Evolutionary conservation across 2,888 invertebrate species (phyloP), one percentile per base, ranked within the genome.

Genomic region (Stenichneumon culpator): DNA sequence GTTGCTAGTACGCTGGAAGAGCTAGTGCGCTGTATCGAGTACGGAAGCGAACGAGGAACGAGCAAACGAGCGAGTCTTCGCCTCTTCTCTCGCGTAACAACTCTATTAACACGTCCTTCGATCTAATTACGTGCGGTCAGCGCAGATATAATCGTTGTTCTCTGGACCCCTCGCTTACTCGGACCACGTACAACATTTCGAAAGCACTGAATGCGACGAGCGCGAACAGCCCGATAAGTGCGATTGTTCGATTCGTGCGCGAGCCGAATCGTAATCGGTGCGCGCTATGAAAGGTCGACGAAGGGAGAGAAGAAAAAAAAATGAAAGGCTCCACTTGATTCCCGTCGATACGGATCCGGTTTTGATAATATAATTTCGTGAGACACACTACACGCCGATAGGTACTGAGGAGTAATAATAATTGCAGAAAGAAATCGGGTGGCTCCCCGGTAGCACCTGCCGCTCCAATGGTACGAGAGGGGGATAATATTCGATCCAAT

Each of bases 51-150:
- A 79, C 60, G 75, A 63, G 63, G 70, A 78, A 79, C 78, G 83
- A 60, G 84, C 82, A 79, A 82, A 84, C 73, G 73, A 79, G 85
- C 75, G 70, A 75, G 79, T 82, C 79, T 79, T 82, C 82, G 82
- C 84, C 80, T 82, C 77, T 84, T 82, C 85, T 82, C 87, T 79
- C 83, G 74, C 77, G 79, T 87, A 86, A 87, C 87, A 83, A 84
- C 87, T 86, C 86, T 82, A 88, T 87, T 85, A 87, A 86, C 84
- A 85, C 87, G 86, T 85, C 82, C 77, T 78, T 81, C 83, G 87
- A 87, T 88, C 87, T 87, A 86, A 88, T 88, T 88, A 87, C 83
- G 79, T 75, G 83, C 79, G 83, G 86, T 85, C 86, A 80, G 84
- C 78, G 44, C 78, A 86, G 82, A 87, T 83, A 86, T 77, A 87